These are phyloP conservation scores for Carduelis carduelis DNA, from an alignment of 2,797 vertebrate genomes.

Conservation along the genomic window DNA sequence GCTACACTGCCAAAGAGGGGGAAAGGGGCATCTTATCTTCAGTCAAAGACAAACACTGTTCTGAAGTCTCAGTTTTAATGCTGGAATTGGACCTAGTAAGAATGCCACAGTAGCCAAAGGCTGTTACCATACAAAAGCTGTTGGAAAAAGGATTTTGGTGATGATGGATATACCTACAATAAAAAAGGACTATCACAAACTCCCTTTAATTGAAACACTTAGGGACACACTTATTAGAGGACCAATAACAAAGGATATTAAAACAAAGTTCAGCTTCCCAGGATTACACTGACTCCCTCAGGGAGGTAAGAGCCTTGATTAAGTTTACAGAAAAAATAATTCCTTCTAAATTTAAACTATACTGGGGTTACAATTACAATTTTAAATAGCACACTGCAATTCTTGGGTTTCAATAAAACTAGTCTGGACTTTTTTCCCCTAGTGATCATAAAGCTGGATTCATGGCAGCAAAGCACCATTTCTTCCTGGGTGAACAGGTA, in stretches of 20 bases:
- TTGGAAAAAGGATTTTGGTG: background rate
- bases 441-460: background rate
- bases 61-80: background rate
- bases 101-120: background rate
- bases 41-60: background rate
- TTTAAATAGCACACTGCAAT: background rate
- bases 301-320: background rate
- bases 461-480: background rate
- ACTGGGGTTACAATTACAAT: background rate
- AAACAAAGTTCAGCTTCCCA: background rate
- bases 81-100: background rate
- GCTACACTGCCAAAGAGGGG: background rate
- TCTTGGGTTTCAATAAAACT: background rate
- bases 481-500: background rate
- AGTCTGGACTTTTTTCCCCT: background rate
- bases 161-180: background rate
- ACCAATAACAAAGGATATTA: background rate
- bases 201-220: background rate
- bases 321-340: background rate
- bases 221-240: background rate
- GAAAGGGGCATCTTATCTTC: background rate
- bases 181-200: background rate
- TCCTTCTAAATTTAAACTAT: background rate
- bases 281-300: background rate
- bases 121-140: background rate